Evolutionary conservation across 2,888 invertebrate species (phyloP).

Genomic region (Watsonalla cultraria): DNA sequence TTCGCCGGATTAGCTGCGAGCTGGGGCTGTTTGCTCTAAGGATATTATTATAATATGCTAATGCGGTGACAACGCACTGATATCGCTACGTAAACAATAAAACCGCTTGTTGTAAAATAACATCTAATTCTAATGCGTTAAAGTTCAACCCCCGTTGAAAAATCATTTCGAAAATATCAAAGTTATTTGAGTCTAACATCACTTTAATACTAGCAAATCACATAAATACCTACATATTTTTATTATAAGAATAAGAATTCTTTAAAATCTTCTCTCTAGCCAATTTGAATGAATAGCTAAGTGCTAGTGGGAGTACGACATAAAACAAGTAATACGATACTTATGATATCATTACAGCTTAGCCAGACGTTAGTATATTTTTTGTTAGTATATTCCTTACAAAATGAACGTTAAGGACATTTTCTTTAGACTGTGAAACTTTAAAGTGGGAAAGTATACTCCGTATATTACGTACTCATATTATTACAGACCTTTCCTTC

Average conservation of each 20-base stretch:
- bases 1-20: neutral
- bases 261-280: neutral
- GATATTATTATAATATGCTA: constrained; percentile 14
- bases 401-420: no score
- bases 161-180: neutral
- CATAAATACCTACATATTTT: no score
- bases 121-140: neutral
- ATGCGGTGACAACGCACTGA: constrained; percentile 5
- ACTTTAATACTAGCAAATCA: no score
- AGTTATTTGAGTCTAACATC: neutral
- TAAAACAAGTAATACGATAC: neutral
- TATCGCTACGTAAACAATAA: neutral
- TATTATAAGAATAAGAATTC: no score
- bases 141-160: neutral
- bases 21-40: constrained; percentile 5
- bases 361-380: no score
- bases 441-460: no score
- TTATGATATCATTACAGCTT: no score
- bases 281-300: neutral
- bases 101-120: neutral
- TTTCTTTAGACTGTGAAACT: no score
- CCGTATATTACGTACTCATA: no score
- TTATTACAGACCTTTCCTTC: no score
- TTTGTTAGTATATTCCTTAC: no score
- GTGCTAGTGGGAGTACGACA: neutral